Conservation (phyloP, 2,888 invertebrate genomes). For the Heliconius sara region DNA sequence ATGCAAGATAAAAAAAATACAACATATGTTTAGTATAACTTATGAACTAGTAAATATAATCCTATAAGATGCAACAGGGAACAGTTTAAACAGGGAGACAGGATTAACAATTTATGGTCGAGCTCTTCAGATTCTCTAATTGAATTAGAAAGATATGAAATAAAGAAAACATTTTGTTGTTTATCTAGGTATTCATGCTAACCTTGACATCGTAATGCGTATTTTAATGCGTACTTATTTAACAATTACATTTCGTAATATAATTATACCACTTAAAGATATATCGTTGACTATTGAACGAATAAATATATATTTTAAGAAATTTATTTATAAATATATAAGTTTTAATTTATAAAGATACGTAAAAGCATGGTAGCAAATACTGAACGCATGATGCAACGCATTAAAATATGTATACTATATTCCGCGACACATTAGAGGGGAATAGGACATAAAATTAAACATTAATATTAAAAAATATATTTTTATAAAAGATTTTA, state of each 20-base stretch:
- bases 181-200: background rate
- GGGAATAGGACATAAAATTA: background rate
- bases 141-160: background rate
- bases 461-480: background rate
- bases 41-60: background rate
- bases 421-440: background rate
- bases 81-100: background rate
- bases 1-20: too few relatives aligned
- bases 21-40: too few relatives aligned
- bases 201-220: conserved; percentile 11
- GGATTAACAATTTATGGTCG: too few relatives aligned
- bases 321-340: background rate
- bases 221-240: background rate
- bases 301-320: too few relatives aligned
- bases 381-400: conserved; percentile 11
- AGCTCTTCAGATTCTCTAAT: background rate
- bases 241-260: background rate
- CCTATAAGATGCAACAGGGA: background rate
- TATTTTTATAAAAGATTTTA: background rate
- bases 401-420: background rate
- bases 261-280: background rate
- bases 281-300: background rate
- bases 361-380: conserved; percentile 5
- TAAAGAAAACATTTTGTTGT: background rate
- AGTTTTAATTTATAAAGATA: background rate